Evolutionary conservation across 2,797 vertebrate species (phyloP).

Genomic region (Rhinophrynus dorsalis): DNA sequence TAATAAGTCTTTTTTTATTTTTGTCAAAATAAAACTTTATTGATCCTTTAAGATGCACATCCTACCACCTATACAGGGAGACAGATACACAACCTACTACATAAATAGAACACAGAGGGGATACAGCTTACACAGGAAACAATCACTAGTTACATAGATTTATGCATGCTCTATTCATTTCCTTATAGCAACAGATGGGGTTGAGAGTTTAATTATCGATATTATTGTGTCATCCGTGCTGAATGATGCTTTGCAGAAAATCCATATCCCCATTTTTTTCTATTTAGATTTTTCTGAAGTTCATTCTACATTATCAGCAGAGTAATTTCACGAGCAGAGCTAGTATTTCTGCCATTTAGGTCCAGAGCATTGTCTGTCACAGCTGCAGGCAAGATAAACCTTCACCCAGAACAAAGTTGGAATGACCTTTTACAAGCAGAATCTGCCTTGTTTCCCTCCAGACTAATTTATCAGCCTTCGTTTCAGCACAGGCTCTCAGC

Average conservation of each 20-base stretch:
- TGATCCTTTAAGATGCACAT: not conserved
- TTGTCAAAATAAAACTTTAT: too few relatives aligned
- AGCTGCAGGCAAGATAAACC: conserved; percentile 96
- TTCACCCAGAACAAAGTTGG: conserved; percentile 95
- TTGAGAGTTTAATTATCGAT: conserved; percentile 52
- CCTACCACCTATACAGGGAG: not conserved
- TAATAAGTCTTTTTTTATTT: too few relatives aligned
- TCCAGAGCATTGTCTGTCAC: conserved; percentile 88
- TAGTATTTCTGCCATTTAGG: conserved; percentile 93
- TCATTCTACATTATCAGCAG: conserved; percentile 84
- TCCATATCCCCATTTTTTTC: conserved; percentile 67
- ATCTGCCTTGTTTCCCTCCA: conserved; percentile 80
- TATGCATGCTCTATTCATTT: not conserved
- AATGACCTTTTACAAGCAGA: conserved; percentile 93
- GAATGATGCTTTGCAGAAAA: conserved; percentile 59
- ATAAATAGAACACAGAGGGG: not conserved
- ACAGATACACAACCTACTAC: not conserved
- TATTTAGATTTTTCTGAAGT: conserved; percentile 82
- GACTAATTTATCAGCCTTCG: conserved; percentile 81
- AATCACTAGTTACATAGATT: not conserved
- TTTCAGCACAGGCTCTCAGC: conserved; percentile 69
- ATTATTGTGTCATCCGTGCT: conserved; percentile 63
- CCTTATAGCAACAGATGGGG: conserved; percentile 6
- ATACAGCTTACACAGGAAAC: not conserved
- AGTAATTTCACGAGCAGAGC: conserved; percentile 90